Evolutionary conservation across 2,888 invertebrate species (phyloP), one percentile per base, ranked within the genome.

Genomic region (Polylopha cassiicola): DNA sequence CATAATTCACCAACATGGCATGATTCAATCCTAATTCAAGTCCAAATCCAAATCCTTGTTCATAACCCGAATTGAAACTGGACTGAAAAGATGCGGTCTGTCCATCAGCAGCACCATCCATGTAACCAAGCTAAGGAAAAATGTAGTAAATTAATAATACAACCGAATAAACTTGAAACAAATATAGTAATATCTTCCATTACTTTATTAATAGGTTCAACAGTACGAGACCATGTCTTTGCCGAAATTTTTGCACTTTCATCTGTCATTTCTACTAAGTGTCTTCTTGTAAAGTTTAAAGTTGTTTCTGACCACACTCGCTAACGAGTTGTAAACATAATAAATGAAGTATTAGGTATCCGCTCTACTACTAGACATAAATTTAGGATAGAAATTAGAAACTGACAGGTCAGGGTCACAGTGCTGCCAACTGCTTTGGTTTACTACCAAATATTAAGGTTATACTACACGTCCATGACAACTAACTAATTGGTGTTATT

Each of bases 41-140:
- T 8, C 89, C 91, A 52, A 87, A 88, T 43, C 70, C 65, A 18
- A 92, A 87, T 1, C 92, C 93, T 58, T 90, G 88, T 42, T 73
- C 69, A 62, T 90, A 94, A 1, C 93, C 93, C 39, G 62, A 60
- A 56, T 93, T 90, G 65, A 94, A 94, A 61, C 90, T 88, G 10
- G 80, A 61, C 73, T 94, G 93, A 53, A 90, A 91, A 30, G 87
- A 85, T 33, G 86, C 71, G 9, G 88, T 82, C 47, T 89, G 84
- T 1, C 92, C 93, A 61, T 88, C 89, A 17, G 86, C 73, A 41
- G 89, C 82, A 11, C 93, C 93, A 67, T 93, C 91, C 56, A 88
- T 86, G 55, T 87, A 92, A 22, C 91, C 92, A 50, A 77, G 73
- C 92, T 92, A 50, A 33, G 4, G 29, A 15, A 26, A 20, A 28